A percentile compares a stretch with the other conserved stretches of the same genome.
Evolutionary conservation across 2,888 invertebrate genomes (phyloP).

Genomic region (Peribatodes rhomboidaria): DNA sequence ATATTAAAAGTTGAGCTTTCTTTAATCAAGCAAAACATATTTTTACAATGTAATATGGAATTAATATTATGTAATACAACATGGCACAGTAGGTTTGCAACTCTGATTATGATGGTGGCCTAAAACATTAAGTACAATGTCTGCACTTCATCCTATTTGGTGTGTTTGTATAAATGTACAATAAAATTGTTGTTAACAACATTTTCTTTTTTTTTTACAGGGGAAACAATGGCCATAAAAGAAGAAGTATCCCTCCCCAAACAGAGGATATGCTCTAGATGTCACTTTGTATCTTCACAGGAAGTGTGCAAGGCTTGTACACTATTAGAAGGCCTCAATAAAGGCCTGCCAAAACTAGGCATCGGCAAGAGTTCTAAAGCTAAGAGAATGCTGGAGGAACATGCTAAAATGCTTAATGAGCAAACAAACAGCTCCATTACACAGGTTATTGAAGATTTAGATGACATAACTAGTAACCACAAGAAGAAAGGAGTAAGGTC

Average conservation of each 20-base stretch:
- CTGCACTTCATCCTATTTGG: no score
- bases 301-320: constrained; percentile 98
- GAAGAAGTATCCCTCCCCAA: constrained; percentile 93
- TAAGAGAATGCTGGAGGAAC: constrained; percentile 88
- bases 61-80: no score
- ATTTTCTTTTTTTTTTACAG: constrained; percentile 82
- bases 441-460: constrained; percentile 62
- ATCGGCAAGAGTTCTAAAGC: constrained; percentile 95
- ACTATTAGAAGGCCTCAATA: constrained; percentile 97
- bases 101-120: no score
- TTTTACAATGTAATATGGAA: no score
- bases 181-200: no score
- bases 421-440: constrained; percentile 48
- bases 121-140: no score
- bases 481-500: constrained; percentile 53
- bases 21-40: no score
- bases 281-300: constrained; percentile 97
- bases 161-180: no score
- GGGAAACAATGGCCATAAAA: constrained; percentile 94
- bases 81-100: no score
- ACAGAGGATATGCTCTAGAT: constrained; percentile 92
- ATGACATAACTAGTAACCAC: constrained; percentile 51
- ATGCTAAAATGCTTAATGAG: constrained; percentile 64
- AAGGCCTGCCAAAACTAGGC: constrained; percentile 96
- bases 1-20: no score